A percentile compares a stretch with the other conserved stretches of the same genome.
Conservation (phyloP, 2,888 invertebrate genomes). For the Exocentrus adspersus region DNA sequence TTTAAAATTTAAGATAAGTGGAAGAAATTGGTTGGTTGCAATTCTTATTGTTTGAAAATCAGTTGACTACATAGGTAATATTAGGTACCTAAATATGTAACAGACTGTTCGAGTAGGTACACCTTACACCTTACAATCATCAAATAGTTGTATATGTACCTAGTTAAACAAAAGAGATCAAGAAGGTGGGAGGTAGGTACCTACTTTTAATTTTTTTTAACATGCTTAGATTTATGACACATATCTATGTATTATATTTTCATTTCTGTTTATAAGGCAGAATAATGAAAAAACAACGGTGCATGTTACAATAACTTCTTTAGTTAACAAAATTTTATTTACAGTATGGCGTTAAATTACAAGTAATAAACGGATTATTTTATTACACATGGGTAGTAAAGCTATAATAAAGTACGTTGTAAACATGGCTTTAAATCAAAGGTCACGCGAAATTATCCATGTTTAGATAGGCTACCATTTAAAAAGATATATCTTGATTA, state of each 20-base stretch:
- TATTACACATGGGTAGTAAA: constrained; percentile 57
- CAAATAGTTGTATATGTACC: too few relatives aligned
- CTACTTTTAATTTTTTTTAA: too few relatives aligned
- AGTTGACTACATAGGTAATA: too few relatives aligned
- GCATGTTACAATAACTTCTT: neutral
- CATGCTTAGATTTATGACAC: neutral
- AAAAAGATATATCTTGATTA: constrained; percentile 13
- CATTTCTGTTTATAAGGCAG: neutral
- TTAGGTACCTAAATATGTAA: too few relatives aligned
- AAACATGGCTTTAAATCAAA: constrained; percentile 52
- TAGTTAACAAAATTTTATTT: constrained; percentile 13
- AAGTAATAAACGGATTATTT: constrained; percentile 58
- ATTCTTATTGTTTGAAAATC: too few relatives aligned
- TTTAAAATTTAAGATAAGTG: too few relatives aligned
- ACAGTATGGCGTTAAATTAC: constrained; percentile 53
- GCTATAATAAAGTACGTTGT: constrained; percentile 57
- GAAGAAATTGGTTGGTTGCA: too few relatives aligned
- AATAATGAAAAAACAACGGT: neutral
- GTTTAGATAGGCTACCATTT: constrained; percentile 12
- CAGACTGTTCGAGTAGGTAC: too few relatives aligned
- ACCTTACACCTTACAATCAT: too few relatives aligned
- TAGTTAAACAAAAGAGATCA: too few relatives aligned
- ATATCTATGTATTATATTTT: neutral
- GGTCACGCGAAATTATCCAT: constrained; percentile 53
- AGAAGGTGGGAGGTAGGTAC: too few relatives aligned